Percentiles rank a stretch among this genome's conserved stretches.
Conservation (phyloP, 1,140 invertebrate species). For the Mizuhopecten yessoensis region DNA sequence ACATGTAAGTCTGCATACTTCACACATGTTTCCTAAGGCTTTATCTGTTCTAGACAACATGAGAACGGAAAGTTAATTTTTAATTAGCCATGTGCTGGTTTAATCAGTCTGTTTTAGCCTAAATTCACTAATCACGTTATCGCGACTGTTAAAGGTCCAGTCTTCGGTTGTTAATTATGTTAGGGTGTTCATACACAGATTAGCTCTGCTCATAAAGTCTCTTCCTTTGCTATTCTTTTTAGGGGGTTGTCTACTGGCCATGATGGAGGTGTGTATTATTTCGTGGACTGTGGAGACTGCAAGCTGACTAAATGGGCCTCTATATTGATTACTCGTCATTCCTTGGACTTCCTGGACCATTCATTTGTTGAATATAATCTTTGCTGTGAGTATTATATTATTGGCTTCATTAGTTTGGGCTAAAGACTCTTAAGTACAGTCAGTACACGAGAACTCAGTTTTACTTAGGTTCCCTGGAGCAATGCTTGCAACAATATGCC, state of each 20-base stretch:
- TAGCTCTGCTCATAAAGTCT: background rate
- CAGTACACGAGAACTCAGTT: no score
- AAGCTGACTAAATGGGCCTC: background rate
- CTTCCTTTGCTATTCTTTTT: background rate
- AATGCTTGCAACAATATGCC: no score
- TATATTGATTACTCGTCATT: no score
- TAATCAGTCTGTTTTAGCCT: conserved; percentile 19
- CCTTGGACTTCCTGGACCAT: background rate
- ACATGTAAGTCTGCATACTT: background rate
- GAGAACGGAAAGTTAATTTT: conserved; percentile 23
- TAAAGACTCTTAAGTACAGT: no score
- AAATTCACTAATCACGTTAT: background rate
- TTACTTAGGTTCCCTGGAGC: no score
- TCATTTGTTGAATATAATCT: background rate
- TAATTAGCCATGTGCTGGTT: conserved; percentile 32
- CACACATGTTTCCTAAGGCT: background rate
- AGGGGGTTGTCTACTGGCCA: background rate
- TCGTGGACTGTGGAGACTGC: background rate
- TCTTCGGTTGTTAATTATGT: background rate
- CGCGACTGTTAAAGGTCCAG: background rate
- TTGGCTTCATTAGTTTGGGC: no score
- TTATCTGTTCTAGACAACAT: background rate
- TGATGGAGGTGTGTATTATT: background rate
- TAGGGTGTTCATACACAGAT: conserved; percentile 5
- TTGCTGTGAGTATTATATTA: background rate